phyloP scores from a whole-genome alignment of 2,797 vertebrate genomes.

The Danio kyathit region DNA sequence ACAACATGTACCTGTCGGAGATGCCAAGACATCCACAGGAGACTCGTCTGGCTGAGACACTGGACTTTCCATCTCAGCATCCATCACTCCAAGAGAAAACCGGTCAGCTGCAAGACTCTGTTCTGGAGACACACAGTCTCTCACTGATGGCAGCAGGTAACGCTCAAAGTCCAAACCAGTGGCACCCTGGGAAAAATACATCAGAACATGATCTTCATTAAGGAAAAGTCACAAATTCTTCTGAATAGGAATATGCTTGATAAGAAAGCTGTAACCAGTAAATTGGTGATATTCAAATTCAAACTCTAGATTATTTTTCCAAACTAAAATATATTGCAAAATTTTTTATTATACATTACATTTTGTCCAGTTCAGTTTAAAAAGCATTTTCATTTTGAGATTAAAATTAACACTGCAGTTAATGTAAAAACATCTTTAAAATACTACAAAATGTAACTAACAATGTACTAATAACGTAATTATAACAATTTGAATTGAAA shows the following conservation, averaged over 20 bases:
- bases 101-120: constrained; percentile 56
- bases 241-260: background rate
- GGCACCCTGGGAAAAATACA: constrained; percentile 60
- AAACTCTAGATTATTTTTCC: too few species aligned
- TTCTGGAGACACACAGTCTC: constrained; percentile 68
- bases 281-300: too few species aligned
- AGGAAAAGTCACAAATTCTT: background rate
- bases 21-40: constrained; percentile 59
- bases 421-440: too few species aligned
- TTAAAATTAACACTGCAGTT: too few species aligned
- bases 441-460: too few species aligned
- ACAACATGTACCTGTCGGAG: constrained; percentile 32
- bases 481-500: too few species aligned
- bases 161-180: constrained; percentile 78
- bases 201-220: background rate
- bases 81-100: constrained; percentile 65
- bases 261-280: too few species aligned
- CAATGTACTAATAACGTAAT: too few species aligned
- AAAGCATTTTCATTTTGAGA: too few species aligned
- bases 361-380: too few species aligned
- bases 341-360: too few species aligned
- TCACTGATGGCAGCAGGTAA: constrained; percentile 74
- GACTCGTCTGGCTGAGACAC: constrained; percentile 48
- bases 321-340: too few species aligned
- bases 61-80: constrained; percentile 80